Percentiles rank a stretch among this genome's conserved stretches.
These are phyloP conservation scores for Troides helena DNA, from an alignment of 2,888 invertebrate species.

Conservation along the genomic window DNA sequence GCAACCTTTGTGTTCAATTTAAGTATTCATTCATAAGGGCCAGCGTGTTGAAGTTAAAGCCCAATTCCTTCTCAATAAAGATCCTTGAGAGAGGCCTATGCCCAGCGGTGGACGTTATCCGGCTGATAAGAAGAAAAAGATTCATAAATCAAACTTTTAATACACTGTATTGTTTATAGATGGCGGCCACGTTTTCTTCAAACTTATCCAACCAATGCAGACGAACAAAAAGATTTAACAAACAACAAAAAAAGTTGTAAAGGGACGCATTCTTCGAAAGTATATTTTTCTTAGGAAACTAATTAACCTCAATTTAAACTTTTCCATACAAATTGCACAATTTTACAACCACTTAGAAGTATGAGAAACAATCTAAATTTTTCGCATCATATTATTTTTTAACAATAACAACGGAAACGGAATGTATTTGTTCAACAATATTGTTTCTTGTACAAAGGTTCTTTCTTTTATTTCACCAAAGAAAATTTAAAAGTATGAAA, in stretches of 20 bases:
- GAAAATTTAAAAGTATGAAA: too few relatives aligned
- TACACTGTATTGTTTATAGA: too few relatives aligned
- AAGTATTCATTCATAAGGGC: too few relatives aligned
- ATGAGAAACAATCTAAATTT: conserved; percentile 2
- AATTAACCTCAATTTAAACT: conserved; percentile 27
- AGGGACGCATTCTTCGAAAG: conserved; percentile 11
- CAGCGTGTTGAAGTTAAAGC: too few relatives aligned
- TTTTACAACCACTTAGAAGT: conserved; percentile 9
- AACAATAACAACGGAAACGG: neutral
- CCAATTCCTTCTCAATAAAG: too few relatives aligned
- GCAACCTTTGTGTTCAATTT: too few relatives aligned
- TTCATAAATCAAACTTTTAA: too few relatives aligned
- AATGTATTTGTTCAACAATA: neutral
- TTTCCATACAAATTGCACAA: conserved; percentile 19
- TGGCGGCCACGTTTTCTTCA: neutral
- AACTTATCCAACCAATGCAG: neutral
- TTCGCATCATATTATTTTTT: neutral
- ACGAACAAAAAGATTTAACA: conserved; percentile 3
- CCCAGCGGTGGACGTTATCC: too few relatives aligned
- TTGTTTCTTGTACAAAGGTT: neutral
- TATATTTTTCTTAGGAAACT: conserved; percentile 21
- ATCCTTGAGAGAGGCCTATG: too few relatives aligned
- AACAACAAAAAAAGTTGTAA: conserved; percentile 15
- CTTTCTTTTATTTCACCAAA: too few relatives aligned
- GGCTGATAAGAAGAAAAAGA: too few relatives aligned